Evolutionary conservation across 1,140 invertebrate species (phyloP), one percentile per base, ranked within the genome.

Genomic region (Akabosia matsudoensis): DNA sequence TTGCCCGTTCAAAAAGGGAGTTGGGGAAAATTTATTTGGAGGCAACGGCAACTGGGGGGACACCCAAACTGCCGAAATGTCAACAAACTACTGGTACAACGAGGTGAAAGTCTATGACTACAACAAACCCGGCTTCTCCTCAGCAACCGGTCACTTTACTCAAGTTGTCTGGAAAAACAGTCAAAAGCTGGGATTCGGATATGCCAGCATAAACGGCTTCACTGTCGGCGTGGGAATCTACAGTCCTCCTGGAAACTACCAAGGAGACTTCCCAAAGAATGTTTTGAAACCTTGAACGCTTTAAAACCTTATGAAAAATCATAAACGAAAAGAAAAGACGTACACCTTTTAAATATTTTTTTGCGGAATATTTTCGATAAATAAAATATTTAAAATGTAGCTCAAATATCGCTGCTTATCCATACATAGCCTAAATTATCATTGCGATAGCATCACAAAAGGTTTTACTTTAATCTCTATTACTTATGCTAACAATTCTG

Each of bases 331-430:
- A n/a, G n/a, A n/a, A n/a, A n/a, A n/a, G n/a, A n/a, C n/a, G n/a
- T n/a, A n/a, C n/a, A n/a, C n/a, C 90, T 92, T 1, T 94, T 94
- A 0, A 97, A 96, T 84, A 89, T 92, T n/a, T n/a, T n/a, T n/a
- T n/a, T n/a, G n/a, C n/a, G n/a, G n/a, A n/a, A n/a, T n/a, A n/a
- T n/a, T n/a, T n/a, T n/a, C n/a, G n/a, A n/a, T n/a, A n/a, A n/a
- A n/a, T n/a, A n/a, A n/a, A n/a, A n/a, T n/a, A n/a, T n/a, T n/a
- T n/a, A n/a, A n/a, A n/a, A n/a, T n/a, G n/a, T n/a, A n/a, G n/a
- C n/a, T n/a, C n/a, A n/a, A n/a, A n/a, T n/a, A n/a, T n/a, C n/a
- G n/a, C n/a, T n/a, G n/a, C n/a, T n/a, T n/a, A n/a, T n/a, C n/a
- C n/a, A n/a, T n/a, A n/a, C n/a, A n/a, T n/a, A n/a, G n/a, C n/a